Evolutionary conservation across 1,140 invertebrate genomes (phyloP).

Genomic region (Diachasma alloeum): DNA sequence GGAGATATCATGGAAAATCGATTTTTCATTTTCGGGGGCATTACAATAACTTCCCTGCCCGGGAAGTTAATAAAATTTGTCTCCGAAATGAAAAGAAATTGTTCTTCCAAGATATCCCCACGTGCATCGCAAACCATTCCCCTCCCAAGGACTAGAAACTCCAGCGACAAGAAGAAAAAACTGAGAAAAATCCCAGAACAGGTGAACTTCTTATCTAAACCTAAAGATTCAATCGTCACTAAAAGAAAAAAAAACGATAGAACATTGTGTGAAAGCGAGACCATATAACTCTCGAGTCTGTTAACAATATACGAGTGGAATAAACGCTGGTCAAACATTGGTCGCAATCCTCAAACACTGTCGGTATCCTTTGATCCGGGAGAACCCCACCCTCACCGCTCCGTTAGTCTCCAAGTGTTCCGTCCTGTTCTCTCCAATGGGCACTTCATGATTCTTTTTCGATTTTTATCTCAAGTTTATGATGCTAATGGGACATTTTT

Average conservation of each 20-base stretch:
- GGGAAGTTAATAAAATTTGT: too few relatives aligned
- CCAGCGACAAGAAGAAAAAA: not conserved
- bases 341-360: conserved; percentile 12
- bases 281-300: not conserved
- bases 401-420: not conserved
- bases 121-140: not conserved
- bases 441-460: too few relatives aligned
- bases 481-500: too few relatives aligned
- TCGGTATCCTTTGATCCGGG: conserved; percentile 10
- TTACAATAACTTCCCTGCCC: too few relatives aligned
- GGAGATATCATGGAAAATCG: too few relatives aligned
- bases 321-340: conserved; percentile 17
- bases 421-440: too few relatives aligned
- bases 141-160: not conserved
- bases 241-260: not conserved
- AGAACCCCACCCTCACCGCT: not conserved
- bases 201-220: not conserved
- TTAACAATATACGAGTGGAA: conserved; percentile 5
- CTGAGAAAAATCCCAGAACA: not conserved
- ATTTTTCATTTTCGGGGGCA: too few relatives aligned
- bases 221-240: not conserved
- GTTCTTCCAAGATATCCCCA: too few relatives aligned
- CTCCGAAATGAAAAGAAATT: too few relatives aligned
- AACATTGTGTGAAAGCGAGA: conserved; percentile 7
- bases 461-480: too few relatives aligned